Base-by-base conservation (phyloP, 2,113 vertebrate genomes). In the Mungos mungo region DNA sequence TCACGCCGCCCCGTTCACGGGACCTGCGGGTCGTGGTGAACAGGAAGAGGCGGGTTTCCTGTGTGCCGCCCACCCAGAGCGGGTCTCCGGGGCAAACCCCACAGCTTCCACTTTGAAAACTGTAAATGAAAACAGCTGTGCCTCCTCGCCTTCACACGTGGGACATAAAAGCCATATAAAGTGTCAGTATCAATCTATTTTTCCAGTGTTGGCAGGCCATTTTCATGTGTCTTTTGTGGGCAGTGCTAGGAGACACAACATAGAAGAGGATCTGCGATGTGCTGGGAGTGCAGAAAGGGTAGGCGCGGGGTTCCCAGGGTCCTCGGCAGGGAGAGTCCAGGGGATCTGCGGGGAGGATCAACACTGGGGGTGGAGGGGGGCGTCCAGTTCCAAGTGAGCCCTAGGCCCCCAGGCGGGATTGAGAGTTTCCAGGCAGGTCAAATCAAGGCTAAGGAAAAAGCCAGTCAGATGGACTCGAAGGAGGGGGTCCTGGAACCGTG, bases 1-100 rank as follows among this genome's bases (percentile, higher is more conserved):
- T 92, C 21, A 41, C 35, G 82, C 89, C 47, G 47, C 82, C 92
- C 52, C 60, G 23, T 92, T 89, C 60, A 41, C 96, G 69, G 72
- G 89, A 92, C 93, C 95, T 93, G 66, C 71, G 16, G 52, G 68
- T 74, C 0, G 0, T 74, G 84, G 97, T 87, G 89, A 93, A 94
- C 93, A 97, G 97, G 86, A 97, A 97, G 81, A 92, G 69, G 41
- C 0, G 45, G 77, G 89, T 81, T 98, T 98, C 97, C 92, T 81
- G 90, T 86, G 35, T 93, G 23, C 69, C 85, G 84, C 97, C 90
- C 13, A 90, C 93, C 96, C 82, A 84, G 81, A 95, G 89, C 94
- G 96, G 52, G 92, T 95, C 98, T 98, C 95, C 96, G 91, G 96
- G 83, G 74, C 71, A 96, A 97, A 96, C 77, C 74, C 72, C 19